Evolutionary conservation across 2,888 invertebrate species (phyloP).

Genomic region (Pheosia gnoma): DNA sequence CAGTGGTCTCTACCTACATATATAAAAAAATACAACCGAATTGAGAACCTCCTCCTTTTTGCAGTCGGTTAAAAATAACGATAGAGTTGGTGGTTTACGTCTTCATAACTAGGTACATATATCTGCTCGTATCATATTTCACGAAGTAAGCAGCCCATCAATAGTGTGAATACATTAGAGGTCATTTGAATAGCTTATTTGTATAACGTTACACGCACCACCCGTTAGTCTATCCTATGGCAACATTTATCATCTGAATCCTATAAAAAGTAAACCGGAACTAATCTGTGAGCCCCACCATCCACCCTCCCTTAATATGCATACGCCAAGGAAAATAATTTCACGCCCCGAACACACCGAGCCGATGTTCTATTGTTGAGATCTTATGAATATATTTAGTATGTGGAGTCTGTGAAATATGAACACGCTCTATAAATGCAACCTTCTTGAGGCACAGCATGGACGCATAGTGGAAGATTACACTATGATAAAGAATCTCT

Average conservation of each 20-base stretch:
- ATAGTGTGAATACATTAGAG: slow-evolving; percentile 40
- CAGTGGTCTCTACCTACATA: too few relatives aligned
- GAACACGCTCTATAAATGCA: slow-evolving; percentile 5
- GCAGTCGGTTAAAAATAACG: too few relatives aligned
- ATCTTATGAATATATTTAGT: slow-evolving; percentile 46
- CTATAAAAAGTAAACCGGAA: slow-evolving; percentile 82
- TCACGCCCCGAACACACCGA: slow-evolving; percentile 76
- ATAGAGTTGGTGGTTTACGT: neutral
- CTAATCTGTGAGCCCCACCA: slow-evolving; percentile 68
- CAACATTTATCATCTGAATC: slow-evolving; percentile 82
- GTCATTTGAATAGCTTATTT: slow-evolving; percentile 64
- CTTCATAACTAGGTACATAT: neutral
- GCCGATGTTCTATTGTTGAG: slow-evolving; percentile 62
- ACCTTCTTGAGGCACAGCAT: neutral
- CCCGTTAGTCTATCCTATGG: slow-evolving; percentile 70
- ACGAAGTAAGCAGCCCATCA: slow-evolving; percentile 15
- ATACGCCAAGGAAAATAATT: slow-evolving; percentile 82
- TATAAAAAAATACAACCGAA: too few relatives aligned
- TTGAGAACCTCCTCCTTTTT: too few relatives aligned
- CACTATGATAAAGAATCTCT: too few relatives aligned
- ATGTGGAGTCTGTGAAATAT: slow-evolving; percentile 30
- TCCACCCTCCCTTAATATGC: slow-evolving; percentile 75
- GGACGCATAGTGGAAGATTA: too few relatives aligned
- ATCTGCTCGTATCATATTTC: neutral
- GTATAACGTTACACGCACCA: slow-evolving; percentile 78